phyloP scores from a whole-genome alignment of 1,140 invertebrate genomes.

The Vanessa tameamea region DNA sequence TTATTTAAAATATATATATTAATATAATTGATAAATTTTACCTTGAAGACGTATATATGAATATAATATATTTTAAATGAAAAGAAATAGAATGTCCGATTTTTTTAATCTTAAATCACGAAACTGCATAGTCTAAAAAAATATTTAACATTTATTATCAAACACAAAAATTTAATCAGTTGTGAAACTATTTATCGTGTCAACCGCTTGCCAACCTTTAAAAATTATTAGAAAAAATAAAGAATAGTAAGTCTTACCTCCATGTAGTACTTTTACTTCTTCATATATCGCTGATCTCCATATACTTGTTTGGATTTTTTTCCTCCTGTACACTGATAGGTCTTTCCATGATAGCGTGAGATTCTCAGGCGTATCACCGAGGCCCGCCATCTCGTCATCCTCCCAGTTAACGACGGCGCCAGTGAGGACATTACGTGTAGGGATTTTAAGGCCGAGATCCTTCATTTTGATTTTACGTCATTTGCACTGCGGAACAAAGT shows the following conservation, averaged over 20 bases:
- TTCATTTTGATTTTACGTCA: conserved; percentile 68
- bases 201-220: too few species aligned
- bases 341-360: conserved; percentile 75
- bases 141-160: too few species aligned
- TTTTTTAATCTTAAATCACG: too few species aligned
- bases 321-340: conserved; percentile 68
- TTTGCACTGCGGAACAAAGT: conserved; percentile 52
- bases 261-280: conserved; percentile 73
- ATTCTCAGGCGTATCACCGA: conserved; percentile 61
- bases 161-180: too few species aligned
- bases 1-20: too few species aligned
- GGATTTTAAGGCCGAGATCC: conserved; percentile 55
- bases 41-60: too few species aligned
- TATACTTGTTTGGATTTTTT: conserved; percentile 69
- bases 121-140: too few species aligned
- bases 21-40: too few species aligned
- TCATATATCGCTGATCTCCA: conserved; percentile 71
- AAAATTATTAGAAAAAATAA: too few species aligned
- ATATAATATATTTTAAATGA: too few species aligned
- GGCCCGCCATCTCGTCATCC: conserved; percentile 63
- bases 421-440: conserved; percentile 68
- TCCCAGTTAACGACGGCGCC: conserved; percentile 71
- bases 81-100: too few species aligned
- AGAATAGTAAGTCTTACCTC: conserved; percentile 48
- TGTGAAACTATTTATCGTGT: too few species aligned